A percentile compares a stretch with the other conserved stretches of the same genome.
Conservation (phyloP, 2,113 vertebrate genomes). For the Anser cygnoides region DNA sequence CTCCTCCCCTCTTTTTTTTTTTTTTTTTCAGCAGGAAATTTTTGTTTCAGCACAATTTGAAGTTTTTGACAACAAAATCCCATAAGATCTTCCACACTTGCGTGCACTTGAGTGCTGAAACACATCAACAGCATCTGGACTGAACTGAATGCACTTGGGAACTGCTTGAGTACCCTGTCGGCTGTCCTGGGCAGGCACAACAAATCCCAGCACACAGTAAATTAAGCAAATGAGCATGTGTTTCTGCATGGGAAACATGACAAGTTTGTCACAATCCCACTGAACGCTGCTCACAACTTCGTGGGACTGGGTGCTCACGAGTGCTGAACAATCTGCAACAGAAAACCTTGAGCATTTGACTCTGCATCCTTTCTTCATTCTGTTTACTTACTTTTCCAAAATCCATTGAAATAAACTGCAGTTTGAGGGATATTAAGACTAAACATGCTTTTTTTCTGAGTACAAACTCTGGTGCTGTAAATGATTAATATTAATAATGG, state of each 20-base stretch:
- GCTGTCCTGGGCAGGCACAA: neutral
- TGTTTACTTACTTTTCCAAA: neutral
- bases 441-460: neutral
- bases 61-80: neutral
- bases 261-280: neutral
- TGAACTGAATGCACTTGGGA: neutral
- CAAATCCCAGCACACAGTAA: neutral
- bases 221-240: neutral
- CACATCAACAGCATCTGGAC: neutral
- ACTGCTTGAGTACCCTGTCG: neutral
- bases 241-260: neutral
- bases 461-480: slow-evolving; percentile 58
- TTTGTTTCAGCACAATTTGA: neutral
- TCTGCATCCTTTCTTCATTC: neutral
- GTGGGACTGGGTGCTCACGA: neutral
- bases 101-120: neutral
- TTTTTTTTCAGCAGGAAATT: neutral
- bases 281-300: neutral
- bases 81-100: neutral
- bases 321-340: neutral
- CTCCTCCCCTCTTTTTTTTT: neutral
- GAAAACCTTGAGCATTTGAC: neutral
- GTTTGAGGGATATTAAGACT: neutral
- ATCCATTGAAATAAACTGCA: neutral
- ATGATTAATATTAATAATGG: slow-evolving; percentile 76